phyloP scores from a whole-genome alignment of 1,140 invertebrate genomes.

The Drosophila arawakana region DNA sequence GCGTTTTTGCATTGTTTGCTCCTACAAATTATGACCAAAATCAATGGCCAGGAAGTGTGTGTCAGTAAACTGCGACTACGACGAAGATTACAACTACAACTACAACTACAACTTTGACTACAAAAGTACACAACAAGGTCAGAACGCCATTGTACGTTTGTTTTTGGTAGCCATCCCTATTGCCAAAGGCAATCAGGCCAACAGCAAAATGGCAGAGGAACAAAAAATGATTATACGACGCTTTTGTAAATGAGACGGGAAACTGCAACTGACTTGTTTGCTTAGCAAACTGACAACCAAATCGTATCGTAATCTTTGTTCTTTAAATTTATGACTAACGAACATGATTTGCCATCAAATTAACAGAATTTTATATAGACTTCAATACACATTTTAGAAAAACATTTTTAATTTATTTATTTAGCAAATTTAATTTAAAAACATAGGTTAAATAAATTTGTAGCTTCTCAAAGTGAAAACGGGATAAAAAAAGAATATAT shows the following conservation, averaged over 20 bases:
- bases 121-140: slow-evolving; percentile 54
- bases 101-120: slow-evolving; percentile 10
- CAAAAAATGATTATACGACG: slow-evolving; percentile 38
- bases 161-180: slow-evolving; percentile 25
- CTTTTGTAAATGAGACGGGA: slow-evolving; percentile 49
- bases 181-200: slow-evolving; percentile 32
- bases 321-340: slow-evolving; percentile 26
- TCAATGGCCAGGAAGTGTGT: slow-evolving; percentile 63
- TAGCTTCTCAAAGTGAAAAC: no score
- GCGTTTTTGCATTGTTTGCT: slow-evolving; percentile 54
- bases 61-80: slow-evolving; percentile 25
- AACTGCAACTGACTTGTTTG: slow-evolving; percentile 55
- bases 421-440: no score
- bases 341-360: no score
- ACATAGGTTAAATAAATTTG: no score
- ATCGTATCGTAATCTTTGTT: slow-evolving; percentile 18
- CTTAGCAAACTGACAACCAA: slow-evolving; percentile 10
- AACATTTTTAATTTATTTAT: no score
- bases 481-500: no score
- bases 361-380: no score
- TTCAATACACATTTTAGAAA: no score
- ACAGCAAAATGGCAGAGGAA: slow-evolving; percentile 14
- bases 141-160: slow-evolving; percentile 42
- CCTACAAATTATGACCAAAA: slow-evolving; percentile 63
- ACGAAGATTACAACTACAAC: slow-evolving; percentile 5